Base-by-base conservation (phyloP, 2,113 vertebrate genomes). In the Hiodon tergisus region DNA sequence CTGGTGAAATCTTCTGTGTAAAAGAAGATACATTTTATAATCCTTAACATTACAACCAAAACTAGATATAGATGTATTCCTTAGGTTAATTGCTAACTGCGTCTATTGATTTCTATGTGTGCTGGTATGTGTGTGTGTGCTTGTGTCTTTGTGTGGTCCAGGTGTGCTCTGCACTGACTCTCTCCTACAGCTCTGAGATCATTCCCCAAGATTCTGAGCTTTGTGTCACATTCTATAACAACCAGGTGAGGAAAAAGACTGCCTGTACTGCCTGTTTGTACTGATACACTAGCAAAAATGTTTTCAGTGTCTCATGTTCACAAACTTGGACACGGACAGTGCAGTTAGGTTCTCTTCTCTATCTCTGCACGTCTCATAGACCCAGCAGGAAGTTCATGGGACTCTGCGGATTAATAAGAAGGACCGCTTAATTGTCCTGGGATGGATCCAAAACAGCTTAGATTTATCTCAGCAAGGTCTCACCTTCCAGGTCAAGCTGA, bases 141-240 rank as follows among this genome's bases (percentile, higher is more conserved):
- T 50, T 53, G 2, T 79, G 11, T 78, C 10, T 5, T 55, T 73
- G 0, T 78, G 73, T 73, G 31, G 66, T 78, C 47, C 78, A 95
- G 94, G 81, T 95, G 77, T 96, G 94, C 53, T 89, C 90, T 14
- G 85, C 85, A 17, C 80, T 95, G 59, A 78, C 77, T 53, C 94
- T 95, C 85, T 90, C 94, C 0, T 96, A 92, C 46, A 83, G 84
- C 11, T 72, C 77, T 11, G 81, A 82, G 9, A 73, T 77, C 6
- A 14, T 96, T 48, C 94, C 94, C 2, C 84, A 87, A 79, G 90
- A 89, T 78, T 80, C 87, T 50, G 93, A 95, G 75, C 78, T 92
- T n/a, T 94, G 94, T 47, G 53, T 92, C 65, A 86, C 83, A 5
- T 65, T 86, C n/a, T 84, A 78, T 76, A 91, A 69, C 79, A 89